Conservation (phyloP, 1,140 invertebrate genomes). For the Drosophila asahinai region DNA sequence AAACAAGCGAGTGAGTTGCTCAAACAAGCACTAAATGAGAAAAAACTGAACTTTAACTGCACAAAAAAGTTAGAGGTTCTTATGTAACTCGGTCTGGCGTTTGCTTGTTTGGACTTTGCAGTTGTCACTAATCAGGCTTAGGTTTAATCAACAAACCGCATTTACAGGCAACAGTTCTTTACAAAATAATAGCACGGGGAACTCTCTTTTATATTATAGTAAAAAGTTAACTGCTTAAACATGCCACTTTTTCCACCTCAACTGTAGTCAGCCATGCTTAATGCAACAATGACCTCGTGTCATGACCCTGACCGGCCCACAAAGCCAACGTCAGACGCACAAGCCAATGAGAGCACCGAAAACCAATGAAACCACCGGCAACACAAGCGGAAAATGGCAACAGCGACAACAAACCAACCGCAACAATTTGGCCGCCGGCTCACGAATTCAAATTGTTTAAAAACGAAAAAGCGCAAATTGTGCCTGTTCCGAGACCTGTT, state of each 20-base stretch:
- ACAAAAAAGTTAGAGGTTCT: conserved; percentile 11
- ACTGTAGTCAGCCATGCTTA: not conserved
- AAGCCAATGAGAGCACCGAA: not conserved
- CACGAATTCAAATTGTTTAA: conserved; percentile 30
- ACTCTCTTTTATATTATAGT: not conserved
- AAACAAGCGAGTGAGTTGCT: not conserved
- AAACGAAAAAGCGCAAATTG: conserved; percentile 7
- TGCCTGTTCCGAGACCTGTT: conserved; percentile 50
- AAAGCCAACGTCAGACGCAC: conserved; percentile 2
- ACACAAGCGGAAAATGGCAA: conserved; percentile 32
- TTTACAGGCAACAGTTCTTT: conserved; percentile 7
- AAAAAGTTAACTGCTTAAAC: not conserved
- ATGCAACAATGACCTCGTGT: conserved; percentile 42
- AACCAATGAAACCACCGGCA: conserved; percentile 36
- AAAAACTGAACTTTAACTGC: conserved; percentile 8
- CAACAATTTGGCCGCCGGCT: conserved; percentile 44
- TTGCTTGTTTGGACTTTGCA: conserved; percentile 27
- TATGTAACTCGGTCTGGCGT: conserved; percentile 22
- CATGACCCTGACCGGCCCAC: conserved; percentile 35
- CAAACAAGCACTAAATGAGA: not conserved
- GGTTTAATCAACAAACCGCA: conserved; percentile 31
- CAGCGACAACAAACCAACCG: conserved; percentile 37
- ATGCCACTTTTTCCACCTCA: not conserved
- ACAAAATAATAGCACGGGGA: not conserved
- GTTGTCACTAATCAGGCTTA: conserved; percentile 37